Evolutionary conservation across 2,113 vertebrate species (phyloP).

Genomic region (Anthoscopus minutus): DNA sequence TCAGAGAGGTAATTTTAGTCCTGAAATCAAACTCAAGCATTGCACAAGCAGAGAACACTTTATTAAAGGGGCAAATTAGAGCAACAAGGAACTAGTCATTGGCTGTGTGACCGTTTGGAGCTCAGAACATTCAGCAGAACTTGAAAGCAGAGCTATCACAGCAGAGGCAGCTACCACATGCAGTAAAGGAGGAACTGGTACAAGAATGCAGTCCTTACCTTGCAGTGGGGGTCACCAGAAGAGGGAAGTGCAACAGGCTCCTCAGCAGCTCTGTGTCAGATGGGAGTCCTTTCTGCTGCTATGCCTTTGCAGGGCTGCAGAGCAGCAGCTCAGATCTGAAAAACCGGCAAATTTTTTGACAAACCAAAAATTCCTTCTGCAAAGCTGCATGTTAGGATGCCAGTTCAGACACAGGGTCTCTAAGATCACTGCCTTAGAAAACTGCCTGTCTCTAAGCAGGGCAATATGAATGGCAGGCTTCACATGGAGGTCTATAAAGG

Average conservation of each 20-base stretch:
- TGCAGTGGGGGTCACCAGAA: not conserved
- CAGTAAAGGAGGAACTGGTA: not conserved
- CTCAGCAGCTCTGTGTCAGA: rapidly evolving
- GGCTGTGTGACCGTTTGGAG: not conserved
- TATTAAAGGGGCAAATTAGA: not conserved
- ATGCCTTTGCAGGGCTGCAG: not conserved
- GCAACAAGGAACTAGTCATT: not conserved
- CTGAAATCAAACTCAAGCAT: not conserved
- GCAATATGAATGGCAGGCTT: not conserved
- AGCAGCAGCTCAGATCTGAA: not conserved
- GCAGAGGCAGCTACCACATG: not conserved
- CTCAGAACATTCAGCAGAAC: not conserved
- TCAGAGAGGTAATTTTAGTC: not conserved
- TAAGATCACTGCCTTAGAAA: not conserved
- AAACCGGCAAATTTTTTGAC: rapidly evolving
- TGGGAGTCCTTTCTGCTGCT: not conserved
- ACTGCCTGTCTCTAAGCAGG: not conserved
- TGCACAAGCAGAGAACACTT: not conserved
- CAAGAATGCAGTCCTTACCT: not conserved
- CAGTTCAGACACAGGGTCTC: not conserved
- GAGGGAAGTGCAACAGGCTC: not conserved
- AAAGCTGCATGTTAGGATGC: not conserved
- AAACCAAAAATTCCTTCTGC: not conserved
- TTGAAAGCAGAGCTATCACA: not conserved
- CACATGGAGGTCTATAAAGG: not conserved